These are phyloP conservation scores for Triplophysa bombifrons DNA, from an alignment of 2,797 vertebrate species.

Conservation along the genomic window DNA sequence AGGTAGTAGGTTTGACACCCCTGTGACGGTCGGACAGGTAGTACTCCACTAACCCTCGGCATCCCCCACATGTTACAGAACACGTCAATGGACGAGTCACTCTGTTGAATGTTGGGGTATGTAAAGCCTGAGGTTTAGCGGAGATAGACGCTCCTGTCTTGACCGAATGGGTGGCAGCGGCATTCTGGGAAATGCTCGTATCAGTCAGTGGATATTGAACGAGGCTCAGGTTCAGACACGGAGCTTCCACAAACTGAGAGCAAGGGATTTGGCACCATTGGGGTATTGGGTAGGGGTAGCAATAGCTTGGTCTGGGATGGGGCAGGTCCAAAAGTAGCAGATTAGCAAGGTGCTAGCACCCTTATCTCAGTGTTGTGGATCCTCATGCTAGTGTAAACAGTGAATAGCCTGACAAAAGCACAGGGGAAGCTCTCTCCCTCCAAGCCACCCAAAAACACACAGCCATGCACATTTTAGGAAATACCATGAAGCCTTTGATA, in stretches of 20 bases:
- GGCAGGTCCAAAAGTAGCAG: constrained; percentile 56
- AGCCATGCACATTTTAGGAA: constrained; percentile 40
- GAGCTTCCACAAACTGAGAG: constrained; percentile 72
- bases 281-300: constrained; percentile 33
- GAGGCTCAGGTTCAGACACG: constrained; percentile 61
- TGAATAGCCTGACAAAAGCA: constrained; percentile 75
- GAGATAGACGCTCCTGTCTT: constrained; percentile 53
- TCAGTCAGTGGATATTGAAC: constrained; percentile 56
- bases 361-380: constrained; percentile 76
- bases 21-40: constrained; percentile 45
- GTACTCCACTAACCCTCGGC: constrained; percentile 52
- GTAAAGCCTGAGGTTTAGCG: constrained; percentile 39
- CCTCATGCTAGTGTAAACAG: constrained; percentile 66
- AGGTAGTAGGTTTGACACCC: constrained; percentile 50
- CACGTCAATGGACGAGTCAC: background rate
- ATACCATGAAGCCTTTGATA: background rate
- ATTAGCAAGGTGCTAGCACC: constrained; percentile 59
- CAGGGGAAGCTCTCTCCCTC: constrained; percentile 70
- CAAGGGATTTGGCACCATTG: constrained; percentile 50
- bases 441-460: constrained; percentile 32
- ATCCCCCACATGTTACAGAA: constrained; percentile 9
- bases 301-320: constrained; percentile 40
- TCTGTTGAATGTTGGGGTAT: constrained; percentile 13
- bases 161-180: constrained; percentile 52
- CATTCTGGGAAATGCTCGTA: constrained; percentile 33